Conservation (phyloP, 2,797 vertebrate species). For the Tangara arthus region DNA sequence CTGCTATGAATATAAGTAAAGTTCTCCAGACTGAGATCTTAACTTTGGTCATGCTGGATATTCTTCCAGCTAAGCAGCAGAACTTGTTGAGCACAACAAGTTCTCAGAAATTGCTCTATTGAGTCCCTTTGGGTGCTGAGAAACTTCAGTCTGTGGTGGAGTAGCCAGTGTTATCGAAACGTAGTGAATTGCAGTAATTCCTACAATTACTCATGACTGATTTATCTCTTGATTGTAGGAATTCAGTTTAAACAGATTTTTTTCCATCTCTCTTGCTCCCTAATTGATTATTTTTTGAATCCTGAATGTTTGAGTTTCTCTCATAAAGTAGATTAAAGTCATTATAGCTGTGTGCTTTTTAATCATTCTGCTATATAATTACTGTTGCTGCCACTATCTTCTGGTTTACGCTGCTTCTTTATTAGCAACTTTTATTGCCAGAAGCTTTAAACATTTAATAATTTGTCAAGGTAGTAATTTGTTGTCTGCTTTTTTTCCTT, state of each 20-base stretch:
- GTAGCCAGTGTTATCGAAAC: neutral
- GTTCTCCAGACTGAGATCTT: neutral
- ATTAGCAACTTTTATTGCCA: constrained; percentile 56
- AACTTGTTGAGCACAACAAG: neutral
- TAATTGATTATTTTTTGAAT: constrained; percentile 67
- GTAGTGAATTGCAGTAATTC: neutral
- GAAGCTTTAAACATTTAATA: constrained; percentile 58
- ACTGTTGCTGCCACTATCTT: constrained; percentile 32
- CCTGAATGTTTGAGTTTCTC: constrained; percentile 53
- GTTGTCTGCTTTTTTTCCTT: neutral
- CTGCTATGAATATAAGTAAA: neutral
- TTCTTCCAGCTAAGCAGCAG: neutral
- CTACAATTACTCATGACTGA: constrained; percentile 57
- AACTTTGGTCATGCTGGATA: neutral
- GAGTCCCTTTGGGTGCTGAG: neutral
- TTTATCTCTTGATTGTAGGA: constrained; percentile 64
- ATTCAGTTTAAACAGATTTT: constrained; percentile 56
- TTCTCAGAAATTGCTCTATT: neutral
- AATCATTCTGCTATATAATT: constrained; percentile 67
- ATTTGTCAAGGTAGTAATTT: constrained; percentile 40
- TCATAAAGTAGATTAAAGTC: constrained; percentile 66
- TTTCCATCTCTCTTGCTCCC: neutral
- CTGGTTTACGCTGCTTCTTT: constrained; percentile 42
- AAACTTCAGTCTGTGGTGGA: constrained; percentile 5
- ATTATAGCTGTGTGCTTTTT: constrained; percentile 65